A percentile compares a stretch with the other conserved stretches of the same genome.
These are phyloP conservation scores for Limnothrissa miodon DNA, from an alignment of 2,113 vertebrate genomes.

Conservation along the genomic window DNA sequence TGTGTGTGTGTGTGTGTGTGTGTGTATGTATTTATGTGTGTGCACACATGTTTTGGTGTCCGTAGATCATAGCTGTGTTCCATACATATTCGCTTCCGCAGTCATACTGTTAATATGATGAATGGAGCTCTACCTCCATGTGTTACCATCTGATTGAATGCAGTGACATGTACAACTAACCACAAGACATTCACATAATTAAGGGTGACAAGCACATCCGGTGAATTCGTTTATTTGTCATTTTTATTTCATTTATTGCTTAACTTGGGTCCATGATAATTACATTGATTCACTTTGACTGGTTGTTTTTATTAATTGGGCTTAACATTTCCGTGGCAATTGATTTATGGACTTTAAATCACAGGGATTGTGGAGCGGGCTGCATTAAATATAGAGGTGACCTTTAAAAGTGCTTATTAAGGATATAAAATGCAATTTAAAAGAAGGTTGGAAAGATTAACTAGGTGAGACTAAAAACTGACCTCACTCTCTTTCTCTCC, in stretches of 20 bases:
- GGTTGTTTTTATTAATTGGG: slow-evolving; percentile 12
- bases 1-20: neutral
- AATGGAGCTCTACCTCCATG: neutral
- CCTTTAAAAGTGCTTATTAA: slow-evolving; percentile 20
- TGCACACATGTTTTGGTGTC: neutral
- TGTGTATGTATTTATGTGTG: neutral
- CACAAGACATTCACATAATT: neutral
- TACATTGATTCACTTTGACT: neutral
- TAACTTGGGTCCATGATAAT: neutral
- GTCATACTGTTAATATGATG: neutral
- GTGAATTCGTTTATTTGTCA: neutral
- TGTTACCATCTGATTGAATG: neutral
- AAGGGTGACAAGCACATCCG: neutral
- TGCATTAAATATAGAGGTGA: slow-evolving; percentile 7
- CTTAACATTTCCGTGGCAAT: neutral
- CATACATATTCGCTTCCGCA: neutral
- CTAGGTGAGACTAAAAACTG: slow-evolving; percentile 19
- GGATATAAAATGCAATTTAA: slow-evolving; percentile 14
- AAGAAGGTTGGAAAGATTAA: slow-evolving; percentile 14
- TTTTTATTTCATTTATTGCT: neutral
- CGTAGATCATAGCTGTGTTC: neutral
- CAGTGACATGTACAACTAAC: neutral
- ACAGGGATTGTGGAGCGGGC: neutral
- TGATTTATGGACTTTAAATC: slow-evolving; percentile 20
- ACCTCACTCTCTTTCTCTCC: slow-evolving; percentile 24